Evolutionary conservation across 1,140 invertebrate species (phyloP).

Genomic region (Zophobas atratus): DNA sequence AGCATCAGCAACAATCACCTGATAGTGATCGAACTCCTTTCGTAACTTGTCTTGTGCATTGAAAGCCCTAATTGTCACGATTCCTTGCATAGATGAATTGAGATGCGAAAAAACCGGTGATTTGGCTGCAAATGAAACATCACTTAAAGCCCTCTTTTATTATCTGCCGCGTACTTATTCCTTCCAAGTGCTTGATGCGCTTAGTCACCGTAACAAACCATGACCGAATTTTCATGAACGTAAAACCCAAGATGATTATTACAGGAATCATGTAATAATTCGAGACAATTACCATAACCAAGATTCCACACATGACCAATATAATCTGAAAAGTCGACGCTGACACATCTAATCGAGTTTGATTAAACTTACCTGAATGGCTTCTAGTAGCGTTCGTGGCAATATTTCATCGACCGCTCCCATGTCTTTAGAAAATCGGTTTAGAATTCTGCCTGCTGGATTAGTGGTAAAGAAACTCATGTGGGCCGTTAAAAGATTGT

Average conservation of each 20-base stretch:
- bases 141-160: neutral
- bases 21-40: constrained; percentile 64
- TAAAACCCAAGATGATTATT: constrained; percentile 68
- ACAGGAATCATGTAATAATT: constrained; percentile 80
- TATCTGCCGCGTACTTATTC: constrained; percentile 64
- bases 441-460: constrained; percentile 72
- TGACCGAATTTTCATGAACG: constrained; percentile 70
- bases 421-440: constrained; percentile 79
- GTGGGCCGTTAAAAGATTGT: constrained; percentile 82
- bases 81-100: constrained; percentile 87
- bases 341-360: too few relatives aligned
- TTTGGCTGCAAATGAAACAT: constrained; percentile 70
- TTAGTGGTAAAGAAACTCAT: constrained; percentile 93
- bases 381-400: constrained; percentile 83
- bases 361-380: constrained; percentile 56
- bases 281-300: constrained; percentile 79
- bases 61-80: constrained; percentile 91
- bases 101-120: constrained; percentile 91
- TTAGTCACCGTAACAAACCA: constrained; percentile 76
- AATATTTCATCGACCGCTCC: constrained; percentile 88
- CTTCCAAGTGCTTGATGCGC: constrained; percentile 72
- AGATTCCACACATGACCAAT: constrained; percentile 73
- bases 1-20: constrained; percentile 66
- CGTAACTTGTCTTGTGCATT: constrained; percentile 77
- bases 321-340: constrained; percentile 65